Evolutionary conservation across 2,797 vertebrate species (phyloP), one percentile per base, ranked within the genome.

Genomic region (Gallinago nigripennis): DNA sequence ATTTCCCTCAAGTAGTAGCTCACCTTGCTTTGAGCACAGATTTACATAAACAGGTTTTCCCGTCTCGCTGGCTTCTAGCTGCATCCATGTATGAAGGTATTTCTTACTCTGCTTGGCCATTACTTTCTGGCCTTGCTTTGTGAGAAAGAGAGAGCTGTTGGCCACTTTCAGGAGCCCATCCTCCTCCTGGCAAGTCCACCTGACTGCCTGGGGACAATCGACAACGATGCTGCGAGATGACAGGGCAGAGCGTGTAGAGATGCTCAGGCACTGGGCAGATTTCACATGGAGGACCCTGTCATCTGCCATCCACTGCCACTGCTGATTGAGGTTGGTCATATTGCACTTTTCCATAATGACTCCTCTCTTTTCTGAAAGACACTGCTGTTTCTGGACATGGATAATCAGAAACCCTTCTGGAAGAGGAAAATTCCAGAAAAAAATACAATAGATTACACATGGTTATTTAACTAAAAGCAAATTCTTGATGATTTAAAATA

Each of bases 371-470:
- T 96, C 94, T 30, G 95, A 96, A 94, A 99, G 97, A 96, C 99
- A 99, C 37, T 98, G 94, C 56, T 95, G 96, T 95, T 95, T 98
- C 76, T 96, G 97, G 53, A 97, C 97, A 88, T 98, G 98, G 69
- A 97, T 96, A 93, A 99, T 97, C 88, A 99, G 98, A 98, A 99
- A 99, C 10, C 98, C 98, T 50, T 98, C 99, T 99, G 96, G 50
- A 98, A 97, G 92, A 95, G 27, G 95, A 97, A 96, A 94, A 95
- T 64, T 79, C 94, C 93, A 95, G 87, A 79, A 90, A 79, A 79
- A 95, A 91, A 68, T n/a, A 50, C 15, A 70, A 51, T 12, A 91
- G 54, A 72, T 83, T 43, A 77, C 14, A 85, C 3, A 24, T 27
- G 43, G 37, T 39, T 80, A 64, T 57, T 61, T 68, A 84, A 89